These are phyloP conservation scores for Brachynemurus nebulosus DNA, from an alignment of 2,888 invertebrate species.

Conservation along the genomic window DNA sequence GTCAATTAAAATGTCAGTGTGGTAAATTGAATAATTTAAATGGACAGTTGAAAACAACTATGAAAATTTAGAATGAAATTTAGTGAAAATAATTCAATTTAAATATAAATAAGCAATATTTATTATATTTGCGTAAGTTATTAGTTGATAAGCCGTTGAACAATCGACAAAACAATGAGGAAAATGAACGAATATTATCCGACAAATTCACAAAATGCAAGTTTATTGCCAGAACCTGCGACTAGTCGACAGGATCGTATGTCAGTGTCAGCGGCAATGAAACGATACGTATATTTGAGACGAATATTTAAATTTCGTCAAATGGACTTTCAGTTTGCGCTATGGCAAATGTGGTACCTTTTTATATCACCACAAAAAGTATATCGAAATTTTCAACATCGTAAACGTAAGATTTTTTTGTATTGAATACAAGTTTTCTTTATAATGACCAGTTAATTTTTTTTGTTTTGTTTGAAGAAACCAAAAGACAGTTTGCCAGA, in stretches of 20 bases:
- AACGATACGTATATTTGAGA: slow-evolving; percentile 75
- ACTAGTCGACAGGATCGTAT: slow-evolving; percentile 56
- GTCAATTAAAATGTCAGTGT: too few relatives aligned
- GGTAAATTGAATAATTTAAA: too few relatives aligned
- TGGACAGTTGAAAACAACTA: too few relatives aligned
- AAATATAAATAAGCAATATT: too few relatives aligned
- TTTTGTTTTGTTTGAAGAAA: slow-evolving; percentile 49
- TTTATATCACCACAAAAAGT: slow-evolving; percentile 93
- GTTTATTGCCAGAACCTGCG: slow-evolving; percentile 54
- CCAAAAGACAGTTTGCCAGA: slow-evolving; percentile 95
- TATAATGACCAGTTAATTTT: slow-evolving; percentile 4
- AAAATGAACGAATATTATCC: background rate
- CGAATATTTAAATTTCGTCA: slow-evolving; percentile 82
- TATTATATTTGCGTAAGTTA: too few relatives aligned
- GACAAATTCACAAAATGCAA: background rate
- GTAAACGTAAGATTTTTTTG: slow-evolving; percentile 67
- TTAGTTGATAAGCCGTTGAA: too few relatives aligned
- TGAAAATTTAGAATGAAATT: too few relatives aligned
- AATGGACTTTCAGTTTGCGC: slow-evolving; percentile 99
- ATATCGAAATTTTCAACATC: slow-evolving; percentile 91
- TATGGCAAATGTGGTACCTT: slow-evolving; percentile 98
- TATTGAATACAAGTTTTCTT: background rate
- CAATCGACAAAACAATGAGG: background rate
- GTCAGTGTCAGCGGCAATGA: slow-evolving; percentile 66
- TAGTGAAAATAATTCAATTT: too few relatives aligned